Evolutionary conservation across 2,888 invertebrate species (phyloP), one percentile per base, ranked within the genome.

Genomic region (Acrobeloides nanus): DNA sequence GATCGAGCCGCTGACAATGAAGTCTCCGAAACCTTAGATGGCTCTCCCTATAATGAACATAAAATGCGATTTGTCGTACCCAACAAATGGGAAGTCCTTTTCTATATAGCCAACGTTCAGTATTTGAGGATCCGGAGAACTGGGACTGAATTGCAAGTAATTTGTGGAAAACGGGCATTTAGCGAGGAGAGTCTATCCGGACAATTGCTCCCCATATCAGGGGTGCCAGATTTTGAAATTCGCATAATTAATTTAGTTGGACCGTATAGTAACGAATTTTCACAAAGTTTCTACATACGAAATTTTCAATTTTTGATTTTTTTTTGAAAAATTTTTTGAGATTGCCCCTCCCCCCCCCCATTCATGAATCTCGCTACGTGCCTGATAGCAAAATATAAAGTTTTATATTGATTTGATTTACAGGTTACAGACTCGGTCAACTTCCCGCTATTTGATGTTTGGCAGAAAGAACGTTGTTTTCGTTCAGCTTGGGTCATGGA

Each of bases 391-490:
- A n/a, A n/a, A n/a, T n/a, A n/a, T n/a, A n/a, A n/a, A n/a, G n/a
- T n/a, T n/a, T n/a, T n/a, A n/a, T n/a, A n/a, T n/a, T 15, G 8
- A 21, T 39, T 17, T 27, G 21, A 21, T 24, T 50, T 61, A 33
- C 48, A 67, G 66, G 60, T 68, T 17, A 68, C 68, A 18, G 68
- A 68, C 49, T 48, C 61, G 18, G 51, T 57, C 18, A 62, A 64
- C 37, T 68, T 68, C 41, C 68, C 68, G 0, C 54, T 68, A 7
- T 46, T 68, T 24, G 68, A 68, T 49, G 57, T 68, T 29, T 68
- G 68, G 64, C 54, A 61, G 10, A 63, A 66, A 39, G 46, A 51
- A 10, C 57, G 59, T 27, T 68, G 68, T 34, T 65, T 15, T 35
- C 35, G 15, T 1, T 55, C 38, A 4, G 42, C 48, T 8, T 59